These are phyloP conservation scores for Salpingus planirostris DNA, from an alignment of 2,888 invertebrate species.

Conservation along the genomic window DNA sequence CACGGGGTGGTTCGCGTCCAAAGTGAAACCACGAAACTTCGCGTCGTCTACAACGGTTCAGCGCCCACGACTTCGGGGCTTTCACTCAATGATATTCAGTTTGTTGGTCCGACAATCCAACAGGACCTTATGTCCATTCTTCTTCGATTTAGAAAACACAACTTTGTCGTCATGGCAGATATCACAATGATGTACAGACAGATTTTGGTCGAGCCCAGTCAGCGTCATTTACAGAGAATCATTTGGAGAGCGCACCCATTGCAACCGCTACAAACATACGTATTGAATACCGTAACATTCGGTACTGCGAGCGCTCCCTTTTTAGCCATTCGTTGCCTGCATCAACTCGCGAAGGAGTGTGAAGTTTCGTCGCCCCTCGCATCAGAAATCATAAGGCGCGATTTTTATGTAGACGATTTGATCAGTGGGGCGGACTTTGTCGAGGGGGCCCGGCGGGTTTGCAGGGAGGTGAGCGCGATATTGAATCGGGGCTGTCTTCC, in stretches of 20 bases:
- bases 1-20: slow-evolving; percentile 2
- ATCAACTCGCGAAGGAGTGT: background rate
- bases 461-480: background rate
- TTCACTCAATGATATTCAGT: slow-evolving; percentile 1
- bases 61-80: background rate
- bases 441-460: background rate
- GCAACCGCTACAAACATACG: background rate
- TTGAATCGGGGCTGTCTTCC: background rate
- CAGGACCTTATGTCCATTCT: slow-evolving; percentile 1
- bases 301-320: slow-evolving; percentile 1
- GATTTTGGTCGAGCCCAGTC: background rate
- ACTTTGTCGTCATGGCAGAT: slow-evolving; percentile 1
- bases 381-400: background rate
- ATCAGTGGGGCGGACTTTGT: background rate
- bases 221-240: slow-evolving; percentile 5
- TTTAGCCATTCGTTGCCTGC: slow-evolving; percentile 1
- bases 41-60: slow-evolving; percentile 4
- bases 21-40: background rate
- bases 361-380: background rate
- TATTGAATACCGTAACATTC: slow-evolving; percentile 2
- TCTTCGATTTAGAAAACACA: background rate
- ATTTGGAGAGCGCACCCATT: slow-evolving; percentile 3
- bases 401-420: slow-evolving; percentile 3
- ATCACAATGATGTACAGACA: slow-evolving; percentile 1
- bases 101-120: background rate